These are phyloP conservation scores for Steinernema hermaphroditum DNA, from an alignment of 2,888 invertebrate genomes.

Conservation along the genomic window DNA sequence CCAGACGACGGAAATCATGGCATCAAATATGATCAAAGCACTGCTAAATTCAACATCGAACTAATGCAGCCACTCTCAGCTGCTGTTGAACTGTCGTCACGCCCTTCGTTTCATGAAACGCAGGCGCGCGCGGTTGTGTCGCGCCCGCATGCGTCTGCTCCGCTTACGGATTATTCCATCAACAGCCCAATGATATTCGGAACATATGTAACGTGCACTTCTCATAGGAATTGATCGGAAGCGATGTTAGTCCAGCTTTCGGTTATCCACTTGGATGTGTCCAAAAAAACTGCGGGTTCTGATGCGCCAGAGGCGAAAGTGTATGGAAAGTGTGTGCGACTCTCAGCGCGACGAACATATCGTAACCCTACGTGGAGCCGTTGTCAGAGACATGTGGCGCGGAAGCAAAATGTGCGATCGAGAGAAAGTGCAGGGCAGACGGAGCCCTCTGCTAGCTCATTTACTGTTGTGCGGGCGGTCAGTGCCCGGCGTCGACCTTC, in stretches of 20 bases:
- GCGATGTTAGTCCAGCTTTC: not conserved
- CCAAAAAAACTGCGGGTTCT: constrained; percentile 1
- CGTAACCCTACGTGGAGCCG: not conserved
- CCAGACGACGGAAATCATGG: too few species aligned
- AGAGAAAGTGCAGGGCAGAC: constrained; percentile 9
- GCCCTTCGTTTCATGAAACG: not conserved
- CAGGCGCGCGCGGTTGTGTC: not conserved
- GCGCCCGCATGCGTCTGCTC: too few species aligned
- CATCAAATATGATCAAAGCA: too few species aligned
- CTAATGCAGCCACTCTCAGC: not conserved
- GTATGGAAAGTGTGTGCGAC: constrained; percentile 12
- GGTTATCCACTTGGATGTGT: not conserved
- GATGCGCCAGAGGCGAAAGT: not conserved
- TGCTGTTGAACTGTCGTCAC: not conserved
- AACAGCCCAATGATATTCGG: not conserved
- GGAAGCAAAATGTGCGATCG: not conserved
- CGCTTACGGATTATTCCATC: not conserved
- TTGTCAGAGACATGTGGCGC: constrained; percentile 23
- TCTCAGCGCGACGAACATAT: constrained; percentile 14
- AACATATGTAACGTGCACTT: not conserved
- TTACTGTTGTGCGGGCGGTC: constrained; percentile 20
- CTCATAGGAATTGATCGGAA: not conserved
- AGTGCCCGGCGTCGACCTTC: constrained; percentile 12
- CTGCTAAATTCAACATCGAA: too few species aligned
- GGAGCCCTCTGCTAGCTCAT: not conserved